Evolutionary conservation across 2,888 invertebrate species (phyloP), one percentile per base, ranked within the genome.

Genomic region (Palloptera scutellata): DNA sequence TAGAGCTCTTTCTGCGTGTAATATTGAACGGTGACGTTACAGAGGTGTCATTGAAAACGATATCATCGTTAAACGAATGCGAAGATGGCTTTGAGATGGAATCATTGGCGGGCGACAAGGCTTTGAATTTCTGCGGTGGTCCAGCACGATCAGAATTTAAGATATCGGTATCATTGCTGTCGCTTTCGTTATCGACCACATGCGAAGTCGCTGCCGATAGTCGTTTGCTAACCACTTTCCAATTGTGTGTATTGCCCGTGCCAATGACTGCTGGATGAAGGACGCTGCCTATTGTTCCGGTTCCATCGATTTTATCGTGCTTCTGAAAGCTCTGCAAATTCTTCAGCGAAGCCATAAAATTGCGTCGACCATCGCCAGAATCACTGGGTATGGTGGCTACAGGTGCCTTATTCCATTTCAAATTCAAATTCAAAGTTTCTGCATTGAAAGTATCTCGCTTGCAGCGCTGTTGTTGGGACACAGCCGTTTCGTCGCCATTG

Each of bases 141-240:
- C 40, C 51, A 42, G 13, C 20, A 5, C 60, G 64, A 60, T 63
- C 63, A 17, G 63, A 63, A 17, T 64, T 57, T 9, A 57, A 6
- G 42, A 52, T 55, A n/a, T 70, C 62, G n/a, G 61, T 66, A 17
- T 72, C 64, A 8, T 66, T 69, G 48, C 72, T 67, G 59, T 62
- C 73, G 60, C 65, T 65, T 60, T 65, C 65, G 13, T 65, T 15
- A 1, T 15, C 13, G 3, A 48, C 48, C 12, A 8, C 60, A 20
- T n/a, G 59, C 30, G 30, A 17, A 6, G 53, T 63, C 48, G 53
- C 52, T 19, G 13, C 48, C 13, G 64, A 30, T 13, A 64, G 19
- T 13, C 64, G 64, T 64, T 58, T 64, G 15, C 53, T 42, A 12
- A 60, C 2, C 20, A 41, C 42, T n/a, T 60, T 53, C 60, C 60